Evolutionary conservation across 2,888 invertebrate species (phyloP).

Genomic region (Mimumesa dahlbomi): DNA sequence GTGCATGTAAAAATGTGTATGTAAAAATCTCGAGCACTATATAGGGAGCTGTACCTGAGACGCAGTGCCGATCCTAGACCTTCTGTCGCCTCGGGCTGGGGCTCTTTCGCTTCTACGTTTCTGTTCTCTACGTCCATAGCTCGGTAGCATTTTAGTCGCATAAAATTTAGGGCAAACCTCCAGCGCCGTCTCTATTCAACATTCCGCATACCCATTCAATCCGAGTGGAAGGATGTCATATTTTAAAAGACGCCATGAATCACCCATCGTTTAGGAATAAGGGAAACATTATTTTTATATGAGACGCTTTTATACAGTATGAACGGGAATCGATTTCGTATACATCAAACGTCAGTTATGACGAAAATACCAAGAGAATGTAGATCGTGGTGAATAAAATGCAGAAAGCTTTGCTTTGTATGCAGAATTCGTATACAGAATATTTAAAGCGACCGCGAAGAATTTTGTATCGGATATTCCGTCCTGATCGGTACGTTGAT

Average conservation of each 20-base stretch:
- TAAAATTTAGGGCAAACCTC: constrained; percentile 60
- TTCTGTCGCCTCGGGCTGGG: constrained; percentile 46
- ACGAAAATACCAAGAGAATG: constrained; percentile 1
- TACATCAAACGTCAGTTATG: constrained; percentile 15
- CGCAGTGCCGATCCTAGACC: constrained; percentile 42
- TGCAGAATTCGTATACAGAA: constrained; percentile 17
- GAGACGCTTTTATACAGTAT: neutral
- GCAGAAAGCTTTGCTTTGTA: constrained; percentile 9
- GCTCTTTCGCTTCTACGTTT: constrained; percentile 34
- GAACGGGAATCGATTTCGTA: constrained; percentile 26
- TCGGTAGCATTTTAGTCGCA: constrained; percentile 24
- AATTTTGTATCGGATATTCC: constrained; percentile 1
- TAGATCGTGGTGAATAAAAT: constrained; percentile 32
- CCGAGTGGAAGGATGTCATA: constrained; percentile 15
- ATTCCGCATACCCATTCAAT: constrained; percentile 22
- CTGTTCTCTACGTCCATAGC: constrained; percentile 2
- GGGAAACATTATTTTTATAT: constrained; percentile 4
- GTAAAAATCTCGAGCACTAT: constrained; percentile 3
- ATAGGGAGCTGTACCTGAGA: constrained; percentile 10
- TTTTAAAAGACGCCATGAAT: constrained; percentile 42
- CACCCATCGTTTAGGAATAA: constrained; percentile 7
- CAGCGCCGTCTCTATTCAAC: constrained; percentile 44
- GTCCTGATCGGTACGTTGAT: too few species aligned
- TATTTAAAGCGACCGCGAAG: constrained; percentile 17
- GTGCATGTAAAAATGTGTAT: constrained; percentile 3